phyloP scores from a whole-genome alignment of 2,797 vertebrate species.

The Poeciliopsis paucimaculata region DNA sequence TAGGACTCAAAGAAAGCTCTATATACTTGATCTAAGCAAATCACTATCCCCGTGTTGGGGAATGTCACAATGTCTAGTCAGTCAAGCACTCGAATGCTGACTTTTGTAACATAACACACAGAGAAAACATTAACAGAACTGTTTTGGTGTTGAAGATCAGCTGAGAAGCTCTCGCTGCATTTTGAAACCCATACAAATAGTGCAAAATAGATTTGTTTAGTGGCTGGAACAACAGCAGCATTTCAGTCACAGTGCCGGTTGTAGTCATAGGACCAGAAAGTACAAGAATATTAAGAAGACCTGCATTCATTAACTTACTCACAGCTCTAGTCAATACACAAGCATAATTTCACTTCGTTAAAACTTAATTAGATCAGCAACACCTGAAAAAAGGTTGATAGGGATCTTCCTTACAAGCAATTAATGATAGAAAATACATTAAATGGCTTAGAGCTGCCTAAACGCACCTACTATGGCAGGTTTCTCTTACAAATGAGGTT shows the following conservation, averaged over 20 bases:
- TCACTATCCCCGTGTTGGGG: neutral
- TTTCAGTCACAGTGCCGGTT: conserved; percentile 43
- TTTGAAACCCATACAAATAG: conserved; percentile 26
- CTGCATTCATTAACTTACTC: conserved; percentile 12
- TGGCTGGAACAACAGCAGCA: neutral
- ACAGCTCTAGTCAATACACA: conserved; percentile 22
- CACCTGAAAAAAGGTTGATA: conserved; percentile 21
- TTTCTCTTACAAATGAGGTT: conserved; percentile 15
- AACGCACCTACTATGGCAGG: conserved; percentile 13
- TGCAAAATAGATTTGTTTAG: conserved; percentile 3
- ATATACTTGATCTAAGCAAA: neutral
- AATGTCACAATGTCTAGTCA: neutral
- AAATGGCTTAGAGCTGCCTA: conserved; percentile 26
- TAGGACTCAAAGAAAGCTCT: neutral
- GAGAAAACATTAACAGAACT: conserved; percentile 2
- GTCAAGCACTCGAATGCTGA: neutral
- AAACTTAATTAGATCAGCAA: conserved; percentile 14
- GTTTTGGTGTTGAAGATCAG: conserved; percentile 13
- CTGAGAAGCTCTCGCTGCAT: conserved; percentile 4
- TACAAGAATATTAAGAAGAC: conserved; percentile 9
- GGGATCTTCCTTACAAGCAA: conserved; percentile 2
- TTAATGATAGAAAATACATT: conserved; percentile 5
- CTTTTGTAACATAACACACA: conserved; percentile 24
- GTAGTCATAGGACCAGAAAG: conserved; percentile 15
- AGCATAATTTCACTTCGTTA: conserved; percentile 2